phyloP scores from a whole-genome alignment of 2,888 invertebrate species.

The Candidula unifasciata region DNA sequence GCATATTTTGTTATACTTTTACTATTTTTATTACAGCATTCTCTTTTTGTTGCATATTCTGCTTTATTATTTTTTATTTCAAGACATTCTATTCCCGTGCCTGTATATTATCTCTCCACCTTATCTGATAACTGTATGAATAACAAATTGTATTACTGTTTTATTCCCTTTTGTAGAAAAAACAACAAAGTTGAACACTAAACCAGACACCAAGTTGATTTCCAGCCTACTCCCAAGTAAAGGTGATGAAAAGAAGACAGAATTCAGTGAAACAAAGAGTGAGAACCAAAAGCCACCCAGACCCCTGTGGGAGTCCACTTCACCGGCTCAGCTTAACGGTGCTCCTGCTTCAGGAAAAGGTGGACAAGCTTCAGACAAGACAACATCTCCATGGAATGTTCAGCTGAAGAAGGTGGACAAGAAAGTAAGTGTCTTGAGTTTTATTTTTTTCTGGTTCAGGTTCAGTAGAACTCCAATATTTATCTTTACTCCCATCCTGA shows the following conservation, averaged over 20 bases:
- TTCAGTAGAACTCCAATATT: too few relatives aligned
- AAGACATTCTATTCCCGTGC: too few relatives aligned
- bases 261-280: slow-evolving; percentile 18
- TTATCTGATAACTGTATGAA: too few relatives aligned
- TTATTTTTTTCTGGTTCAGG: not conserved
- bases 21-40: too few relatives aligned
- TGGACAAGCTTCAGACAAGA: not conserved
- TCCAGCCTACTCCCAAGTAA: not conserved
- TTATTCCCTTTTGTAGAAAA: not conserved
- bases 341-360: not conserved
- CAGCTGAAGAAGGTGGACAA: slow-evolving; percentile 43
- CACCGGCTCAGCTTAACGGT: not conserved
- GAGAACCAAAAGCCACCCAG: not conserved
- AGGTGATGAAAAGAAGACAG: slow-evolving; percentile 31
- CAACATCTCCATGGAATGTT: slow-evolving; percentile 37
- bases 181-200: not conserved
- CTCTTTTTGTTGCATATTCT: too few relatives aligned
- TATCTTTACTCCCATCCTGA: too few relatives aligned
- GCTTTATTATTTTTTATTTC: too few relatives aligned
- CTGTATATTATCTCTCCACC: too few relatives aligned
- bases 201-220: not conserved
- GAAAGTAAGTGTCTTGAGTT: slow-evolving; percentile 17
- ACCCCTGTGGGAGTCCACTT: not conserved
- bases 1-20: too few relatives aligned
- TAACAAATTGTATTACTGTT: too few relatives aligned